Base-by-base conservation (phyloP, 2,797 vertebrate genomes). In the Sus cebifrons region DNA sequence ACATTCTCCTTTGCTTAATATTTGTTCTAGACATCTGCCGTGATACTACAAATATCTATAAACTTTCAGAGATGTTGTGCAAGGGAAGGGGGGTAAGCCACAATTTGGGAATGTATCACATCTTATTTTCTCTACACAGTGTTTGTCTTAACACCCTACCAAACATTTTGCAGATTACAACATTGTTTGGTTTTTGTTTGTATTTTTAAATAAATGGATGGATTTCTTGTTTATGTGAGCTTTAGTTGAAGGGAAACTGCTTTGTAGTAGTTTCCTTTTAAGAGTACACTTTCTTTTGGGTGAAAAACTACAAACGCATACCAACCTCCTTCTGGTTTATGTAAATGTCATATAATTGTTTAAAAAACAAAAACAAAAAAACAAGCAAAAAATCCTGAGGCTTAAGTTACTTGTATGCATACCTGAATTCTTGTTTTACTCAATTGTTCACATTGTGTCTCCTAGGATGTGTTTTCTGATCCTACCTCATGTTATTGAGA, bases 11-110 rank as follows among this genome's bases (percentile, higher is more conserved):
- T 98, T 98, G 94, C 96, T 98, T 98, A 97, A 98, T 98, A 98
- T 98, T 98, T 98, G 97, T 98, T 97, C 98, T 98, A 97, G 96
- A 97, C 98, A 98, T 97, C 98, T 98, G 90, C 97, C 98, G 96
- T 97, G 96, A 97, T 98, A 93, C 96, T 98, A 98, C 74, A 98
- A 98, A 98, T 97, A 92, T 96, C 94, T 97, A 95, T 97, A 97
- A 98, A 97, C 74, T 98, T 98, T 97, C 96, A 83, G 89, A 94
- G 73, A 94, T 87, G 77, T 77, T 60, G 85, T 98, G 86, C 81
- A 79, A 96, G 95, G 70, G 71, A 74, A 94, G 79, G 96, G 96
- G 97, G 97, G 88, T 95, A 96, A 98, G 97, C 40, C n/a, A 98
- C 98, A 95, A 97, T 97, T 94, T 97, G 96, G 97, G 84, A 90